Percentiles rank a stretch among this genome's conserved stretches.
Evolutionary conservation across 2,888 invertebrate species (phyloP).

Genomic region (Ophion slaviceki): DNA sequence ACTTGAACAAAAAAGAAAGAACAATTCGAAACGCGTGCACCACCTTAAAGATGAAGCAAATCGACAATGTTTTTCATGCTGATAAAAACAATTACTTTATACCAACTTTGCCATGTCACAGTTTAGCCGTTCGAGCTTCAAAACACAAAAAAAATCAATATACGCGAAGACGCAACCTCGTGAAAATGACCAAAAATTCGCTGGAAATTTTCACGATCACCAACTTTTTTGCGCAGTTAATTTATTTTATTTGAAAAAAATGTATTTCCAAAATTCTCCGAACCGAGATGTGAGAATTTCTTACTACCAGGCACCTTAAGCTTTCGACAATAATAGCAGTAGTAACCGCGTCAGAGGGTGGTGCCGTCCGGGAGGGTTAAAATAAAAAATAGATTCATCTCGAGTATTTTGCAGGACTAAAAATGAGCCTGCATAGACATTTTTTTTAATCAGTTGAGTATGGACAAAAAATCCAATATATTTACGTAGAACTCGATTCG

Average conservation of each 20-base stretch:
- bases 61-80: too few relatives aligned
- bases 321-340: background rate
- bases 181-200: too few relatives aligned
- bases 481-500: background rate
- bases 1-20: too few relatives aligned
- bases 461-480: constrained; percentile 16
- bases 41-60: too few relatives aligned
- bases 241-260: background rate
- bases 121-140: too few relatives aligned
- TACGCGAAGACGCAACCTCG: too few relatives aligned
- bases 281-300: background rate
- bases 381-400: background rate
- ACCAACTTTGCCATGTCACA: too few relatives aligned
- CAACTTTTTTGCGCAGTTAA: too few relatives aligned
- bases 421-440: background rate
- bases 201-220: background rate
- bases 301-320: too few relatives aligned
- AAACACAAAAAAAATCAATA: too few relatives aligned
- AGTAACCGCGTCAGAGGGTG: background rate
- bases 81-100: too few relatives aligned
- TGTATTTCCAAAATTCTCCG: background rate
- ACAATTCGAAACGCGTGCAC: too few relatives aligned
- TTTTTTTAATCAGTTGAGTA: background rate
- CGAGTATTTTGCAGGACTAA: constrained; percentile 1
- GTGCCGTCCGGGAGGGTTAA: background rate